Evolutionary conservation across 1,140 invertebrate species (phyloP), one percentile per base, ranked within the genome.

Genomic region (Drosophila albomicans): DNA sequence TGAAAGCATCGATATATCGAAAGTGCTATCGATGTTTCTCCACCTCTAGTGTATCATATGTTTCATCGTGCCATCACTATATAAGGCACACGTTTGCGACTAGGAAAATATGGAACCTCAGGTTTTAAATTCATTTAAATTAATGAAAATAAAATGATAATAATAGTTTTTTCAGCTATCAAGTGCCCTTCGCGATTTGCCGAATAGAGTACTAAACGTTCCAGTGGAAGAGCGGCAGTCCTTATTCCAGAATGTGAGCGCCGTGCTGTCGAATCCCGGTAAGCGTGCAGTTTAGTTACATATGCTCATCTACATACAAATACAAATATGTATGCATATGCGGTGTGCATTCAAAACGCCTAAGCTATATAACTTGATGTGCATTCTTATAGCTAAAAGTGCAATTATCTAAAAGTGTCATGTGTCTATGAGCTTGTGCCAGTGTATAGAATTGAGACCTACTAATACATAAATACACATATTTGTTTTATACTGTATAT

Each of bases 131-230:
- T 25, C 7, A 7, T 30, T 48, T 48, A 30, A 20, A 11, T 52
- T 25, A 3, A 28, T 30, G n/a, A 48, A 32, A 11, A 57, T 59
- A 16, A 35, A 15, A 45, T 54, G n/a, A 1, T 54, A 3, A 45
- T 11, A 25, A 28, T 64, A 20, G 5, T 25, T 41, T 0, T 58
- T 61, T 8, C 48, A 85, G 81, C 68, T 85, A 48, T 79, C 95
- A 61, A 96, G 95, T 93, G 95, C 95, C 79, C 93, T 97, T 74
- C 97, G 96, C 89, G 96, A 97, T 94, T 94, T 98, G 92, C 96
- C 96, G 25, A 95, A 95, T 92, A 95, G 95, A 92, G 94, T 97
- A 73, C 95, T 97, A 91, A 96, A 95, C 78, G 94, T 96, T 48
- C 96, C 96, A 92, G 94, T 95, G 69, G 96, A 95, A 78, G 96